Conservation (phyloP, 2,797 vertebrate genomes). For the Microcaecilia unicolor region DNA sequence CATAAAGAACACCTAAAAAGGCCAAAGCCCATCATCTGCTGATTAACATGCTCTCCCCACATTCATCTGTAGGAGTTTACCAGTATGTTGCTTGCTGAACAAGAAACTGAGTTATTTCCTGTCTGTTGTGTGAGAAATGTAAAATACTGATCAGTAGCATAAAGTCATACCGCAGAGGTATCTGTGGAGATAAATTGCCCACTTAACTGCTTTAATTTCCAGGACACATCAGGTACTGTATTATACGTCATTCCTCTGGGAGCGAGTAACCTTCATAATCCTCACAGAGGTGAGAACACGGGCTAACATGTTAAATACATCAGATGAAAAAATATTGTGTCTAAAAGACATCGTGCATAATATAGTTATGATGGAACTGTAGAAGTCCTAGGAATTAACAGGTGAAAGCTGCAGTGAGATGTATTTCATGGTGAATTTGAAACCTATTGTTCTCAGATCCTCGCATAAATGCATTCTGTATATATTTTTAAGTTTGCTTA, state of each 20-base stretch:
- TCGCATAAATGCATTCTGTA: no score
- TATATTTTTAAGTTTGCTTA: no score
- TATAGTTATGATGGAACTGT: no score
- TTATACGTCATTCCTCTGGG: conserved; percentile 21
- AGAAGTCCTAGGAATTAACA: no score
- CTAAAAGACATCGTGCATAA: no score
- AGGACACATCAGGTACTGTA: conserved; percentile 29
- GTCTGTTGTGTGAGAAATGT: conserved; percentile 13
- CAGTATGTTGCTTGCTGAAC: conserved; percentile 1
- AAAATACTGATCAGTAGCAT: conserved; percentile 25
- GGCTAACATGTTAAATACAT: neutral
- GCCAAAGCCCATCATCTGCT: neutral
- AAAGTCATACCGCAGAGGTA: conserved; percentile 32
- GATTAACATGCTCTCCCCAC: conserved; percentile 14
- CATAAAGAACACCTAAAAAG: no score
- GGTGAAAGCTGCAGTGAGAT: no score
- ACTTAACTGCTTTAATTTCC: conserved; percentile 39
- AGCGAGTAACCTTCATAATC: conserved; percentile 42
- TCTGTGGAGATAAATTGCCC: conserved; percentile 33
- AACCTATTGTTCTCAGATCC: no score
- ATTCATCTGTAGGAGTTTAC: conserved; percentile 22
- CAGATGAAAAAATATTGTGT: no score
- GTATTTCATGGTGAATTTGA: no score
- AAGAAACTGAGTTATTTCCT: conserved; percentile 28
- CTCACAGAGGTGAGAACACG: conserved; percentile 17